A percentile compares a stretch with the other conserved stretches of the same genome.
Conservation (phyloP, 2,797 vertebrate species). For the Nyctibius grandis region DNA sequence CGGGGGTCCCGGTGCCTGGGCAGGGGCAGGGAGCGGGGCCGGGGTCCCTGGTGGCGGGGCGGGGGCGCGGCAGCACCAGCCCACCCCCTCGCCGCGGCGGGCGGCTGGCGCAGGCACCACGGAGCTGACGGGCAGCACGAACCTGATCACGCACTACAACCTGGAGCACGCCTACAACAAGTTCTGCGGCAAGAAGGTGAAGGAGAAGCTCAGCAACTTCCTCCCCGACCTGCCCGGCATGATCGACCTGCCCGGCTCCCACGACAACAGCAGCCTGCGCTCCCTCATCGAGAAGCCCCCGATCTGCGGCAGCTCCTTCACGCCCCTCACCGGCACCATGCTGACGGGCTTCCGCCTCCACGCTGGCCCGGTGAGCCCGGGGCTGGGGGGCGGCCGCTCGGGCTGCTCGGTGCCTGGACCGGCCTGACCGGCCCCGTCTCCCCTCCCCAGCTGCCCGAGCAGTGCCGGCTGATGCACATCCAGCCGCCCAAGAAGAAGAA, state of each 20-base stretch:
- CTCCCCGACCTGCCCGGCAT: conserved; percentile 96
- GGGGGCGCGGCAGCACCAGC: neutral
- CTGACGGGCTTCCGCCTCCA: conserved; percentile 95
- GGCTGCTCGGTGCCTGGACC: fast-evolving
- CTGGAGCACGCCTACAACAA: conserved; percentile 96
- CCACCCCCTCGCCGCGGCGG: too few species aligned
- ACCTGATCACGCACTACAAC: conserved; percentile 96
- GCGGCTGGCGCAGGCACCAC: conserved; percentile 79
- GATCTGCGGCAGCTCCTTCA: conserved; percentile 94
- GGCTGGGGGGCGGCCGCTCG: fast-evolving
- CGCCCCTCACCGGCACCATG: conserved; percentile 90
- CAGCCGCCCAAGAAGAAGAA: conserved; percentile 97
- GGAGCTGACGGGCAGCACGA: conserved; percentile 94
- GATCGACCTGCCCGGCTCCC: conserved; percentile 93
- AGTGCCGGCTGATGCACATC: conserved; percentile 97
- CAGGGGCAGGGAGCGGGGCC: too few species aligned
- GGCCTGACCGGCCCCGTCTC: neutral
- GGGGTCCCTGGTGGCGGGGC: neutral
- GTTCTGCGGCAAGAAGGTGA: conserved; percentile 98
- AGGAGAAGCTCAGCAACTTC: conserved; percentile 98
- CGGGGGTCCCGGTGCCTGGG: too few species aligned
- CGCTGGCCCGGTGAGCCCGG: conserved; percentile 87
- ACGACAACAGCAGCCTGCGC: conserved; percentile 93
- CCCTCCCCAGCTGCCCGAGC: conserved; percentile 85
- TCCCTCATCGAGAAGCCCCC: conserved; percentile 96